These are phyloP conservation scores for Uloborus plumipes DNA, from an alignment of 2,888 invertebrate species.

Conservation along the genomic window DNA sequence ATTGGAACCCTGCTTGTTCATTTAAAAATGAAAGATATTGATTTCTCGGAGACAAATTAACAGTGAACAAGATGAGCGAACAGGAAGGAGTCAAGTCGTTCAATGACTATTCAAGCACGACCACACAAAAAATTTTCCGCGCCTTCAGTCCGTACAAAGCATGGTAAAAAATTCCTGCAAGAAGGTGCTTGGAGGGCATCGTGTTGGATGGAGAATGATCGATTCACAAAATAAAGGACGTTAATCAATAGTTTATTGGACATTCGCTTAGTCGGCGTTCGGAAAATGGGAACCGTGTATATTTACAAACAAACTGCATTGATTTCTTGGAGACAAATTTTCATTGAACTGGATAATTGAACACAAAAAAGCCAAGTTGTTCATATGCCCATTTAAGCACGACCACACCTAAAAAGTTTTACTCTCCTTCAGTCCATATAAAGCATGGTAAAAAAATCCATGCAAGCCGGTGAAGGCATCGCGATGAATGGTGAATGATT, in stretches of 20 bases:
- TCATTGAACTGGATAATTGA: background rate
- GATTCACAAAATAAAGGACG: slow-evolving; percentile 16
- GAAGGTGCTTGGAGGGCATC: slow-evolving; percentile 50
- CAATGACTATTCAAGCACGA: background rate
- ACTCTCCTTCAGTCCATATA: no score
- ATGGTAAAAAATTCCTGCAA: slow-evolving; percentile 3
- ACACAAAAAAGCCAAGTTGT: background rate
- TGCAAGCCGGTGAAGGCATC: slow-evolving; percentile 43
- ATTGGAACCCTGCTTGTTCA: no score
- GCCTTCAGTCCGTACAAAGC: no score
- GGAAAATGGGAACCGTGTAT: no score
- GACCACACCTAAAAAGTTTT: background rate
- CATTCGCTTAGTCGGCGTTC: no score
- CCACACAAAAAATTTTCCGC: background rate
- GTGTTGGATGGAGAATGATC: slow-evolving; percentile 52
- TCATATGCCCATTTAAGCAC: background rate
- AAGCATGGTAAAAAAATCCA: background rate
- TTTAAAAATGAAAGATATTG: no score
- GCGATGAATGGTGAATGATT: slow-evolving; percentile 55
- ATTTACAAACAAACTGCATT: no score
- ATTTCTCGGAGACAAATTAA: no score
- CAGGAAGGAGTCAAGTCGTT: background rate
- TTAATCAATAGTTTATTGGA: no score
- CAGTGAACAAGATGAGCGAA: background rate
- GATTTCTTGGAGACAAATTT: background rate